phyloP scores from a whole-genome alignment of 1,140 invertebrate species.

The Diachasmimorpha longicaudata region DNA sequence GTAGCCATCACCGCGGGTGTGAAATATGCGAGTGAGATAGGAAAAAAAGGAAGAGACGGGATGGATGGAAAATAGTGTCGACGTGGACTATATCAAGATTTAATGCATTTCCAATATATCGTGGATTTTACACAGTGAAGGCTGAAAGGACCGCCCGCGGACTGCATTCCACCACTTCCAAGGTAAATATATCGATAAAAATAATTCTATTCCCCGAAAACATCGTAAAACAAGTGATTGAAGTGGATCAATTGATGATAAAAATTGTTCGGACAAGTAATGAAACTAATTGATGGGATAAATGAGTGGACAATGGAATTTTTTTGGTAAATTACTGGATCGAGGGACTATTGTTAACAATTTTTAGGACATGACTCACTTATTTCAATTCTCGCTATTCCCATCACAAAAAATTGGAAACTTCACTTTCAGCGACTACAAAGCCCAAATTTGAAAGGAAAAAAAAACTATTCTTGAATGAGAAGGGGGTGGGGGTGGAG shows the following conservation, averaged over 20 bases:
- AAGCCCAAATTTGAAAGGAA: no score
- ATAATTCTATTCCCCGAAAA: not conserved
- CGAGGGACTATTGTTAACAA: no score
- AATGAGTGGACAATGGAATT: no score
- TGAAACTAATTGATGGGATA: no score
- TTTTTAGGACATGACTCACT: no score
- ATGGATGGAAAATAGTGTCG: not conserved
- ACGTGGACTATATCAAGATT: slow-evolving; percentile 22
- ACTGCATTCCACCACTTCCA: not conserved
- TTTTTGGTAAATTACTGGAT: no score
- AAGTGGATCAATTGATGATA: not conserved
- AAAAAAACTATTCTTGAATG: no score
- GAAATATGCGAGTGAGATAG: not conserved
- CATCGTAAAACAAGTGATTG: not conserved
- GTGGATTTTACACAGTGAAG: slow-evolving; percentile 18
- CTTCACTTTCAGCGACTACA: no score
- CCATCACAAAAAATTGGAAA: no score
- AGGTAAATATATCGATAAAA: not conserved
- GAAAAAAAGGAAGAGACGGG: not conserved
- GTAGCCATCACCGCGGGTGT: not conserved
- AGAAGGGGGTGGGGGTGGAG: no score
- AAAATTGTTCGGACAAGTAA: no score
- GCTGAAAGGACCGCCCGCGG: not conserved
- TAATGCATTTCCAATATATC: slow-evolving; percentile 31
- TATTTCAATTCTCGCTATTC: no score